Base-by-base conservation (phyloP, 2,888 invertebrate genomes). In the Tenthredo livida region DNA sequence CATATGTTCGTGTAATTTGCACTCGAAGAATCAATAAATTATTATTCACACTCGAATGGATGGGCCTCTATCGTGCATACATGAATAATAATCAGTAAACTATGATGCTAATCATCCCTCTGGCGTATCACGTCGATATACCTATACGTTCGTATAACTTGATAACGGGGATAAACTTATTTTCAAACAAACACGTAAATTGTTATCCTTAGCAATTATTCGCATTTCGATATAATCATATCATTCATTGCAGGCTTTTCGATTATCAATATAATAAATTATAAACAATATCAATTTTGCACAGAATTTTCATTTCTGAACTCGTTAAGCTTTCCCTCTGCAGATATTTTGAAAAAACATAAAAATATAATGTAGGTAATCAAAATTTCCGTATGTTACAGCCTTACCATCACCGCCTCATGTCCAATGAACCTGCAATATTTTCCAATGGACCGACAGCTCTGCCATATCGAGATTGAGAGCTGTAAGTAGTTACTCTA, bases 391-490 rank as follows among this genome's bases (percentile, higher is more conserved):
- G 85, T 87, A 87, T 89, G 89, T 95, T 95, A 77, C 95, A 98
- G 98, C 94, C 96, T 98, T 94, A 98, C 98, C 88, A 98, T 98
- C 91, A 98, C 98, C 88, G 98, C 98, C 88, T 98, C 98, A 89
- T 98, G 98, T 94, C 98, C 98, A 85, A 98, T 98, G 98, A 97
- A 98, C 94, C 96, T 98, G 82, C 98, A 98, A 93, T 98, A 98
- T 94, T 98, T 98, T 94, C 98, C 98, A 61, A 98, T 98, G 98
- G 98, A 98, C 94, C 96, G 98, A 89, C 98, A 98, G 93, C 94
- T 98, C 88, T 98, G 98, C 94, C 97, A 98, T 93, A 97, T 98
- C 93, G 98, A 98, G 95, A 98, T 98, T 91, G 98, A 98, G 96
- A 98, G 98, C 96, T 98, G 98, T 98, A 97, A 98, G 98, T 98